phyloP scores from a whole-genome alignment of 1,140 invertebrate species.

The Zophobas morio region DNA sequence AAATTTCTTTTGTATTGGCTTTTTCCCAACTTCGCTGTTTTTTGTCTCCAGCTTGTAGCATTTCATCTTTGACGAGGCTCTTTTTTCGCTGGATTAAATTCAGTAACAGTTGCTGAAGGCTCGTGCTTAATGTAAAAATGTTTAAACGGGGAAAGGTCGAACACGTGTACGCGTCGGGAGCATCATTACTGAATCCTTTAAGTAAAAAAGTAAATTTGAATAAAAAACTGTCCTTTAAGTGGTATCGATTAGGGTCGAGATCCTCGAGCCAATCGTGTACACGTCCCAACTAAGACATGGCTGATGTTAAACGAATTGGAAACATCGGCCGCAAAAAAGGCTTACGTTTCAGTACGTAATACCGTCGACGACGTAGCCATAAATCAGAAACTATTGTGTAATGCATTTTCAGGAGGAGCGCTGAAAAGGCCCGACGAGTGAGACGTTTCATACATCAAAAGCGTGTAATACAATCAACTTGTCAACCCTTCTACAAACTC shows the following conservation, averaged over 20 bases:
- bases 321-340: slow-evolving; percentile 14
- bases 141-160: slow-evolving; percentile 15
- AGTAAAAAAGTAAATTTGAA: slow-evolving; percentile 36
- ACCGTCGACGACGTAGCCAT: neutral
- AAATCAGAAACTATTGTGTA: slow-evolving; percentile 7
- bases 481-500: too few relatives aligned
- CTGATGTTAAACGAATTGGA: slow-evolving; percentile 27
- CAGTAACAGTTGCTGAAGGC: neutral
- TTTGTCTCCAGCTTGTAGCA: neutral
- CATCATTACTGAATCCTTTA: slow-evolving; percentile 21
- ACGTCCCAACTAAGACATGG: neutral
- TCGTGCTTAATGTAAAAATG: neutral
- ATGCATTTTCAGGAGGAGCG: slow-evolving; percentile 5
- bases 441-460: neutral
- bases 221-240: slow-evolving; percentile 22
- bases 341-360: slow-evolving; percentile 7
- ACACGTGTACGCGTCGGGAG: slow-evolving; percentile 16
- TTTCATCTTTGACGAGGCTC: slow-evolving; percentile 11
- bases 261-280: slow-evolving; percentile 1
- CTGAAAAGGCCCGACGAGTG: neutral
- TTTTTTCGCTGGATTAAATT: slow-evolving; percentile 24
- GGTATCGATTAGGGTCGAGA: slow-evolving; percentile 16
- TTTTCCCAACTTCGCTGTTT: neutral
- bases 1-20: slow-evolving; percentile 10
- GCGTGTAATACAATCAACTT: neutral